phyloP scores from a whole-genome alignment of 1,140 invertebrate genomes.

The Nymphalis io region DNA sequence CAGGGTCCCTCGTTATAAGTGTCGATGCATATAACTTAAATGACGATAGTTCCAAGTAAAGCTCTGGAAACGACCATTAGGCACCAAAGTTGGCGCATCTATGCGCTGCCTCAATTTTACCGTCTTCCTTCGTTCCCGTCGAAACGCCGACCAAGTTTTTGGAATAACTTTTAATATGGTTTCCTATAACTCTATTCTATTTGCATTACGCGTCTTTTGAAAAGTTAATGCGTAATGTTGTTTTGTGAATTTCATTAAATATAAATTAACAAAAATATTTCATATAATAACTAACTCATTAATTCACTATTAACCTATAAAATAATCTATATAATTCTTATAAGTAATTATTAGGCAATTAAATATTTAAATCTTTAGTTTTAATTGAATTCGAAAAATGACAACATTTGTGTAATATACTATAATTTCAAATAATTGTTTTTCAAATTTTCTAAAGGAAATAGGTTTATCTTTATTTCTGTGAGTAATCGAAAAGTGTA shows the following conservation, averaged over 20 bases:
- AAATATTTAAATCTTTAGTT: too few relatives aligned
- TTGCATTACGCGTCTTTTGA: conserved; percentile 20
- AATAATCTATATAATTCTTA: too few relatives aligned
- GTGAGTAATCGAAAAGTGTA: conserved; percentile 38
- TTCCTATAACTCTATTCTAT: conserved; percentile 40
- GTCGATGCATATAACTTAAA: conserved; percentile 39
- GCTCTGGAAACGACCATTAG: conserved; percentile 43
- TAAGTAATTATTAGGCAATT: too few relatives aligned
- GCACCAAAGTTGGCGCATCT: conserved; percentile 46
- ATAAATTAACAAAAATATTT: too few relatives aligned
- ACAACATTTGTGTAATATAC: background rate
- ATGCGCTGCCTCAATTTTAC: conserved; percentile 43
- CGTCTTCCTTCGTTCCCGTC: conserved; percentile 34
- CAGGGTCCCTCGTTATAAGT: conserved; percentile 32
- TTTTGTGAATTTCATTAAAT: background rate
- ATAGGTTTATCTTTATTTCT: conserved; percentile 39
- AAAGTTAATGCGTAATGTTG: conserved; percentile 25
- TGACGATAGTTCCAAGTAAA: conserved; percentile 42
- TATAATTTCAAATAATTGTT: background rate
- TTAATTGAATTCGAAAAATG: background rate
- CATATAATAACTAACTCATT: too few relatives aligned
- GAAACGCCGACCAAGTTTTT: conserved; percentile 44
- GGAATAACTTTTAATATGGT: conserved; percentile 58
- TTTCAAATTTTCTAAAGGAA: conserved; percentile 18
- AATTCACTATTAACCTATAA: too few relatives aligned